phyloP scores from a whole-genome alignment of 2,888 invertebrate genomes.

The Alitta virens region DNA sequence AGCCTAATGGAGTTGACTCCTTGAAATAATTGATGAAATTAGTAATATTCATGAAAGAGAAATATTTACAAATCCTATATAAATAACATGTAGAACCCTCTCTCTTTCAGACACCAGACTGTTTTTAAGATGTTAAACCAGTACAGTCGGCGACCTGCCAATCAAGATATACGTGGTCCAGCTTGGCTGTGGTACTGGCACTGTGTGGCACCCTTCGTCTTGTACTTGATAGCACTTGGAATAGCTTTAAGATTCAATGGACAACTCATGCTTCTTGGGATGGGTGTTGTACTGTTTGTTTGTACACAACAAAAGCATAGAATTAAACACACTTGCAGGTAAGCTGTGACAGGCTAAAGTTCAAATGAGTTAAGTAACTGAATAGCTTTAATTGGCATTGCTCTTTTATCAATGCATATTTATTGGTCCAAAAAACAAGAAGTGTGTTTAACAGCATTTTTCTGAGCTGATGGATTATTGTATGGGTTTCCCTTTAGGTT shows the following conservation, averaged over 20 bases:
- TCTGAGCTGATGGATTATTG: too few relatives aligned
- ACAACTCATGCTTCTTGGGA: slow-evolving; percentile 27
- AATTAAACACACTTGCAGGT: slow-evolving; percentile 45
- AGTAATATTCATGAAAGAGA: too few relatives aligned
- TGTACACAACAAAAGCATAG: slow-evolving; percentile 36
- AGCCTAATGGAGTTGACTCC: too few relatives aligned
- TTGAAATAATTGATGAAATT: too few relatives aligned
- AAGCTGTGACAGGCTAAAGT: slow-evolving; percentile 6
- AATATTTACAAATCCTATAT: too few relatives aligned
- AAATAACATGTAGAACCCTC: background rate
- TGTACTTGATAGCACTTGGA: slow-evolving; percentile 8
- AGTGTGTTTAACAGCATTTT: too few relatives aligned
- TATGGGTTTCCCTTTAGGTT: too few relatives aligned
- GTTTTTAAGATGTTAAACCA: slow-evolving; percentile 2
- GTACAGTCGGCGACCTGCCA: slow-evolving; percentile 10
- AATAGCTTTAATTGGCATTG: too few relatives aligned
- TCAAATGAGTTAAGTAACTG: too few relatives aligned
- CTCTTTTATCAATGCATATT: too few relatives aligned
- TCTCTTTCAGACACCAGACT: background rate
- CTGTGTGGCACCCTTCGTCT: slow-evolving; percentile 36
- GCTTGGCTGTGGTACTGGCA: slow-evolving; percentile 40
- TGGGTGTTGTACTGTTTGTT: slow-evolving; percentile 32
- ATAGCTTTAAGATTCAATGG: slow-evolving; percentile 21
- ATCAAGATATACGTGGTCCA: slow-evolving; percentile 29
- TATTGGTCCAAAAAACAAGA: too few relatives aligned